These are phyloP conservation scores for Tribolium madens DNA, from an alignment of 1,140 invertebrate species.

Conservation along the genomic window DNA sequence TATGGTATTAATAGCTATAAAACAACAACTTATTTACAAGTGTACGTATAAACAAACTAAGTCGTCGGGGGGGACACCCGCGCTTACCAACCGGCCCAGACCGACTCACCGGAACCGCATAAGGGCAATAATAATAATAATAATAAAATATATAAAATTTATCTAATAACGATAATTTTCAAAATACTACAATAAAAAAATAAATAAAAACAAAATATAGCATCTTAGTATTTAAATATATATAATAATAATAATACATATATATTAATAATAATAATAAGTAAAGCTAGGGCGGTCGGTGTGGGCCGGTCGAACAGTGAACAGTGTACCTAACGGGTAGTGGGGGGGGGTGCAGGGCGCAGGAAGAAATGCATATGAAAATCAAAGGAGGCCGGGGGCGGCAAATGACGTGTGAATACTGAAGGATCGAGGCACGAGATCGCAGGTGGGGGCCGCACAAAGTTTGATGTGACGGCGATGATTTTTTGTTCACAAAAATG, in stretches of 20 bases:
- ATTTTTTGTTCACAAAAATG: not conserved
- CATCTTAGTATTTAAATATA: slow-evolving; percentile 61
- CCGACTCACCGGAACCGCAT: slow-evolving; percentile 42
- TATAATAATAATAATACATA: slow-evolving; percentile 55
- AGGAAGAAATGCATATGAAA: slow-evolving; percentile 55
- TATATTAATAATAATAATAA: slow-evolving; percentile 52
- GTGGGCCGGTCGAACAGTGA: slow-evolving; percentile 48
- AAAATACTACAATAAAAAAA: slow-evolving; percentile 63
- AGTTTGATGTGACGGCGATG: slow-evolving; percentile 18
- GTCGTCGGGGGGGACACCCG: slow-evolving; percentile 50
- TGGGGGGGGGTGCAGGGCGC: slow-evolving; percentile 42
- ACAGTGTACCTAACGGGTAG: slow-evolving; percentile 18
- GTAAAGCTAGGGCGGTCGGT: slow-evolving; percentile 21
- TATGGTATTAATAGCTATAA: slow-evolving; percentile 66
- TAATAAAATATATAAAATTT: slow-evolving; percentile 65
- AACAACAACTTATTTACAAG: slow-evolving; percentile 67
- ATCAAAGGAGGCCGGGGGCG: slow-evolving; percentile 19
- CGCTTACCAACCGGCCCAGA: slow-evolving; percentile 51
- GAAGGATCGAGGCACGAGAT: slow-evolving; percentile 56
- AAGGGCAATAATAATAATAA: slow-evolving; percentile 59
- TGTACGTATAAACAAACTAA: slow-evolving; percentile 64
- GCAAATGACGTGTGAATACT: slow-evolving; percentile 55
- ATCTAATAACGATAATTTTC: slow-evolving; percentile 63
- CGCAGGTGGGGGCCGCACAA: slow-evolving; percentile 49
- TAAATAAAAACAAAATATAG: slow-evolving; percentile 64